phyloP scores from a whole-genome alignment of 2,888 invertebrate genomes.

The Anodontia alba region DNA sequence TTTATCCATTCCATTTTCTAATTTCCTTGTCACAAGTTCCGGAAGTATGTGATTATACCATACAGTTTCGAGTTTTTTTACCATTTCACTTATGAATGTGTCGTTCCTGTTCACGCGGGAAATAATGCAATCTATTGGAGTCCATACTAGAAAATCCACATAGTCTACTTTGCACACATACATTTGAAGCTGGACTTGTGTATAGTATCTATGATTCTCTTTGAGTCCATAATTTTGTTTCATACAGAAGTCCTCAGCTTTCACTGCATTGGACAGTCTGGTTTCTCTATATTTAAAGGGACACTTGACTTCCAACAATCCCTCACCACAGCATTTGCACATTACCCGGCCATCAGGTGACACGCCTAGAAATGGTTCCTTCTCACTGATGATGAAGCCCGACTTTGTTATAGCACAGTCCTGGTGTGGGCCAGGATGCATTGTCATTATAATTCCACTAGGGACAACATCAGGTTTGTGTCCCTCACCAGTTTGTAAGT shows the following conservation, averaged over 20 bases:
- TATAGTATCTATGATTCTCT: neutral
- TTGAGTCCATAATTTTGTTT: neutral
- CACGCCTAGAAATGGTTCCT: neutral
- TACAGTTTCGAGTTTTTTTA: neutral
- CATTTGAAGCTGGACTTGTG: constrained; percentile 14
- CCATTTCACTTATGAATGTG: neutral
- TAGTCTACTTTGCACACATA: neutral
- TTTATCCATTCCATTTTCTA: neutral
- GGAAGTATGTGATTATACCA: neutral
- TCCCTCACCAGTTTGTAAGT: neutral
- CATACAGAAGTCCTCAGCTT: neutral
- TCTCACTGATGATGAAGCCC: neutral
- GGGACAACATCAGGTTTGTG: neutral
- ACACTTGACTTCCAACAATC: constrained; percentile 16
- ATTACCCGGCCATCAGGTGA: neutral
- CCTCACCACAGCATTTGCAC: neutral
- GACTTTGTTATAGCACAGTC: neutral
- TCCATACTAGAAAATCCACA: constrained; percentile 5
- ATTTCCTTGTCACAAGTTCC: constrained; percentile 12
- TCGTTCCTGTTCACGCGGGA: neutral
- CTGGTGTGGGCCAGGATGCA: neutral
- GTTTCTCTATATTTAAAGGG: neutral
- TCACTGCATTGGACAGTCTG: neutral
- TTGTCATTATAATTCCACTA: neutral
- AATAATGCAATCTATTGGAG: neutral